These are phyloP conservation scores for Bucco capensis DNA, from an alignment of 2,113 vertebrate genomes.

Conservation along the genomic window DNA sequence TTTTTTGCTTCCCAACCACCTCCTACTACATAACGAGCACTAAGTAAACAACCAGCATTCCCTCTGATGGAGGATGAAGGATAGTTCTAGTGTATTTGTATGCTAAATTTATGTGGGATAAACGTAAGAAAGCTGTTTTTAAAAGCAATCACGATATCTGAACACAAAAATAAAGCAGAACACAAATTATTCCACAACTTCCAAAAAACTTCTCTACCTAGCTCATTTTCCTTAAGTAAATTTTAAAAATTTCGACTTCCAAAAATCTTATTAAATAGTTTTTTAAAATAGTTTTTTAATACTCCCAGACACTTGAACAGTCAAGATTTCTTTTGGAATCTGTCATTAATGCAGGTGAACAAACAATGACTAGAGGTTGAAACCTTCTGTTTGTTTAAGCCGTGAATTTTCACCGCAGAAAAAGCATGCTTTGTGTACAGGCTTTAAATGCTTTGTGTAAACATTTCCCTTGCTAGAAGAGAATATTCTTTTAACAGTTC, in stretches of 20 bases:
- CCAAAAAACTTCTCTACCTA: neutral
- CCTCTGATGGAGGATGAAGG: neutral
- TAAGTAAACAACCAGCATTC: neutral
- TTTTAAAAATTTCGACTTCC: neutral
- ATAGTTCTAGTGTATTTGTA: neutral
- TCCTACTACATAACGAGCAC: neutral
- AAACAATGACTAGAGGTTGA: neutral
- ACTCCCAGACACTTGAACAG: neutral
- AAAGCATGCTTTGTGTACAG: neutral
- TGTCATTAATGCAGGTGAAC: neutral
- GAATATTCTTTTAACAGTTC: neutral
- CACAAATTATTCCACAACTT: neutral
- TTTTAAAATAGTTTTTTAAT: neutral
- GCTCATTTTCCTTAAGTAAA: neutral
- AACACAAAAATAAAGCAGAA: neutral
- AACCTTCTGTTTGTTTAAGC: neutral
- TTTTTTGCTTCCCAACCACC: neutral
- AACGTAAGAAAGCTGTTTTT: neutral
- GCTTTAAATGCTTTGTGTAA: neutral
- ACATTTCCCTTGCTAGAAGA: neutral
- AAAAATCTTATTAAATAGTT: neutral
- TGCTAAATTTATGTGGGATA: neutral
- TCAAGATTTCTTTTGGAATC: neutral
- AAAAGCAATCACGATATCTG: neutral
- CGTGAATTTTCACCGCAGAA: neutral